These are phyloP conservation scores for Urechis unicinctus DNA, from an alignment of 2,888 invertebrate genomes.

Conservation along the genomic window DNA sequence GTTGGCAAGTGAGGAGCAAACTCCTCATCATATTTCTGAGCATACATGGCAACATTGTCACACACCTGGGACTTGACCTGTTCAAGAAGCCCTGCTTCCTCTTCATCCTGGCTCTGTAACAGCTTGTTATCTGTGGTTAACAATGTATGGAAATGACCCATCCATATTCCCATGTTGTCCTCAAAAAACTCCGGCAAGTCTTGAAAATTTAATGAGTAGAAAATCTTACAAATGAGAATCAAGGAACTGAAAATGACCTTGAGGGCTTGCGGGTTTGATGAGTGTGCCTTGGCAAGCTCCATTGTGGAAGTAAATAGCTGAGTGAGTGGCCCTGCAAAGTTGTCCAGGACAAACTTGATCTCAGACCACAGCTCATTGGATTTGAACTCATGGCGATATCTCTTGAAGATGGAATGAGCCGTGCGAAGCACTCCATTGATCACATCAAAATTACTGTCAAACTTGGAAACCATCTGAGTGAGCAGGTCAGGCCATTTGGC, in stretches of 20 bases:
- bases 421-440: conserved; percentile 92
- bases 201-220: conserved; percentile 94
- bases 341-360: conserved; percentile 90
- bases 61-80: conserved; percentile 91
- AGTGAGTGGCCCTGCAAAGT: conserved; percentile 71
- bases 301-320: conserved; percentile 82
- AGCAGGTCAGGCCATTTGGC: conserved; percentile 91
- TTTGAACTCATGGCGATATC: conserved; percentile 92
- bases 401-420: conserved; percentile 92
- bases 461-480: conserved; percentile 86
- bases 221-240: conserved; percentile 84
- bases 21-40: conserved; percentile 96
- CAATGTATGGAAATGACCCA: conserved; percentile 78
- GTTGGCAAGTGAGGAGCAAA: conserved; percentile 80
- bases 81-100: conserved; percentile 82
- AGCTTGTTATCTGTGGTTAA: conserved; percentile 71
- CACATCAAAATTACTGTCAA: conserved; percentile 77
- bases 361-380: conserved; percentile 92
- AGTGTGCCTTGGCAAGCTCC: conserved; percentile 70
- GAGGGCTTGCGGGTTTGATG: conserved; percentile 69
- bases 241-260: conserved; percentile 84
- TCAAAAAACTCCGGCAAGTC: conserved; percentile 99
- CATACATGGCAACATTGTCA: conserved; percentile 87
- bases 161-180: conserved; percentile 94
- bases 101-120: conserved; percentile 72